Evolutionary conservation across 1,140 invertebrate species (phyloP).

Genomic region (Littorina saxatilis): DNA sequence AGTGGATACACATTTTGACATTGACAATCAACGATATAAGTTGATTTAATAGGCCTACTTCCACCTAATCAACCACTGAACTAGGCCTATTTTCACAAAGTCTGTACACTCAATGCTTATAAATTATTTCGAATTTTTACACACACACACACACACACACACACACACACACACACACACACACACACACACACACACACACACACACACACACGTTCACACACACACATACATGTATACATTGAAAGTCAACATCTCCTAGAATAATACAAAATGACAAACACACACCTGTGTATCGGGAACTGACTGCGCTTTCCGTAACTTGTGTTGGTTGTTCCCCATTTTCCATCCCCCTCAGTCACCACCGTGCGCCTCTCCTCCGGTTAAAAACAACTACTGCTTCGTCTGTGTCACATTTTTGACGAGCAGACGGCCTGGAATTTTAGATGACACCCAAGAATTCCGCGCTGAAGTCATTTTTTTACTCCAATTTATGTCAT

Average conservation of each 20-base stretch:
- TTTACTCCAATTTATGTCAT: background rate
- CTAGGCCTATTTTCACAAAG: no score
- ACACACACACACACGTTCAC: background rate
- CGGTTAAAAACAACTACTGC: background rate
- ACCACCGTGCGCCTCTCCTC: background rate
- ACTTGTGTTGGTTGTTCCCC: conserved; percentile 66
- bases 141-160: background rate
- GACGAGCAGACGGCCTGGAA: background rate
- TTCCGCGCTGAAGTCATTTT: background rate
- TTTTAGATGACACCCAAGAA: background rate
- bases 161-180: background rate
- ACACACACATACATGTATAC: background rate
- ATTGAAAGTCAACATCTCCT: background rate
- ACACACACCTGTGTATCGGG: conserved; percentile 59
- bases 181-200: background rate
- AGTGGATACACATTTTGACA: no score
- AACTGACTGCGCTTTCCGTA: conserved; percentile 63
- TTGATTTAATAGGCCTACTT: no score
- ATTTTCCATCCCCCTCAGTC: conserved; percentile 45
- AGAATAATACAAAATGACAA: background rate
- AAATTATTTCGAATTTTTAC: background rate
- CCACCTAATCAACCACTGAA: no score
- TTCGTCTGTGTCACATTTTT: background rate
- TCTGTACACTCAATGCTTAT: background rate
- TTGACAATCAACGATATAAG: no score